These are phyloP conservation scores for Hetaerina americana DNA, from an alignment of 1,140 invertebrate genomes.

Conservation along the genomic window DNA sequence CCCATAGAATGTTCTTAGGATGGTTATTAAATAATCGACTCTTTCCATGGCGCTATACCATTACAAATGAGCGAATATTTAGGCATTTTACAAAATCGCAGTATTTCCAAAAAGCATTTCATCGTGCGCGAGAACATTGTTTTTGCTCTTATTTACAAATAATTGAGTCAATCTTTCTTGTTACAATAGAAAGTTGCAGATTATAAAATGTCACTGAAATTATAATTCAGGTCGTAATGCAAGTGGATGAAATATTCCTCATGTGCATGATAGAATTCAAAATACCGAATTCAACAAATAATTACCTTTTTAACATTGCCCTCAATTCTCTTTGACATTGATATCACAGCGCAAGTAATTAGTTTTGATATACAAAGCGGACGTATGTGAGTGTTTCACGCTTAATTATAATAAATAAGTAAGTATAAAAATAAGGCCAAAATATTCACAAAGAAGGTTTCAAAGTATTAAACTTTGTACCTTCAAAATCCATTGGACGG, in stretches of 20 bases:
- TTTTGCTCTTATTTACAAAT: neutral
- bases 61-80: too few species aligned
- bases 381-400: neutral
- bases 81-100: too few species aligned
- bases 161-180: neutral
- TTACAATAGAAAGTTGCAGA: neutral
- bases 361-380: neutral
- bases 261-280: neutral
- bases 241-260: neutral
- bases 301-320: neutral
- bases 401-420: conserved; percentile 1
- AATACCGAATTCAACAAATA: neutral
- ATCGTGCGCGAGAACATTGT: too few species aligned
- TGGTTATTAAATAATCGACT: too few species aligned
- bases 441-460: neutral
- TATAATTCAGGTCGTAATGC: neutral
- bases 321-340: neutral
- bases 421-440: neutral
- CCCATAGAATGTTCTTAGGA: too few species aligned
- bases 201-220: neutral
- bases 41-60: too few species aligned
- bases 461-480: neutral
- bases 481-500: neutral
- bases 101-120: too few species aligned
- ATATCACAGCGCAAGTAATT: neutral